These are phyloP conservation scores for Lithodes maja DNA, from an alignment of 2,888 invertebrate genomes.

Conservation along the genomic window DNA sequence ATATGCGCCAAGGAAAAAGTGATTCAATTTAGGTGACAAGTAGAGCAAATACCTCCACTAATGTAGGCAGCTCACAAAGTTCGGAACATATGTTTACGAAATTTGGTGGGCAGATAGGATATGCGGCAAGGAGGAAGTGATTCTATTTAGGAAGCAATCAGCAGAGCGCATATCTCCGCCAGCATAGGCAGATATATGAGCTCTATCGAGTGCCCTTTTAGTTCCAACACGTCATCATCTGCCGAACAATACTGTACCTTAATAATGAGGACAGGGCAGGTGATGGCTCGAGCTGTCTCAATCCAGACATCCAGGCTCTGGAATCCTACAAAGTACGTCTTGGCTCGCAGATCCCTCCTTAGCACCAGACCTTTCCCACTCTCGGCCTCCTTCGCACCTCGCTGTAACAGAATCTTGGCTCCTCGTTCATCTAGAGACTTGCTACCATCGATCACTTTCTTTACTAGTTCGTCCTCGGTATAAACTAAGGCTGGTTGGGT, in stretches of 20 bases:
- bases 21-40: too few relatives aligned
- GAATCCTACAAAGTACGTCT: slow-evolving; percentile 65
- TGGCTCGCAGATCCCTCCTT: slow-evolving; percentile 56
- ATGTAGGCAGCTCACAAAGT: too few relatives aligned
- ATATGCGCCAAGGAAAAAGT: too few relatives aligned
- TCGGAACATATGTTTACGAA: too few relatives aligned
- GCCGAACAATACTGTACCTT: slow-evolving; percentile 47
- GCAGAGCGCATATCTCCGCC: too few relatives aligned
- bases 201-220: too few relatives aligned
- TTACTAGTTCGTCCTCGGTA: slow-evolving; percentile 55
- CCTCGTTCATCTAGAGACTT: slow-evolving; percentile 61
- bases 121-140: too few relatives aligned
- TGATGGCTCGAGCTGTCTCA: slow-evolving; percentile 54
- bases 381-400: slow-evolving; percentile 53
- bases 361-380: slow-evolving; percentile 48
- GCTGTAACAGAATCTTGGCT: slow-evolving; percentile 53
- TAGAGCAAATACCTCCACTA: too few relatives aligned
- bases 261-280: slow-evolving; percentile 54
- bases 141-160: too few relatives aligned
- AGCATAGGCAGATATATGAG: too few relatives aligned
- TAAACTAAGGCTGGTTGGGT: slow-evolving; percentile 50
- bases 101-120: too few relatives aligned
- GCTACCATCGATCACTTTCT: slow-evolving; percentile 61
- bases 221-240: too few relatives aligned
- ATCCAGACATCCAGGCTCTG: slow-evolving; percentile 51